Percentiles rank a stretch among this genome's conserved stretches.
These are phyloP conservation scores for Bombus cullumanus DNA, from an alignment of 1,140 invertebrate species.

Conservation along the genomic window DNA sequence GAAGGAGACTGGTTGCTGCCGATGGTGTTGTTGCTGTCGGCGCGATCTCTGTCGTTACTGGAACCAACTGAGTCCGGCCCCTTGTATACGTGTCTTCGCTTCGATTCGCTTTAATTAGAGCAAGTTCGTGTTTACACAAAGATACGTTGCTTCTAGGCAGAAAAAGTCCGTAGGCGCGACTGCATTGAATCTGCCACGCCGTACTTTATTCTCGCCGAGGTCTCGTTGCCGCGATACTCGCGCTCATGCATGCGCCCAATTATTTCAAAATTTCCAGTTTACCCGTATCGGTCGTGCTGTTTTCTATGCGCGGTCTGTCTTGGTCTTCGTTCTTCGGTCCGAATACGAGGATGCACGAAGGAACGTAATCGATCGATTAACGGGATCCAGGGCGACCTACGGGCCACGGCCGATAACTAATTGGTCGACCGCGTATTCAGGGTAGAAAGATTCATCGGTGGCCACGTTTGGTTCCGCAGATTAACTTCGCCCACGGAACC, in stretches of 20 bases:
- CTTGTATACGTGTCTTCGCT: constrained; percentile 35
- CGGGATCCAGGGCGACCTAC: constrained; percentile 44
- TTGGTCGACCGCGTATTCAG: constrained; percentile 39
- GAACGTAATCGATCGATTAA: constrained; percentile 55
- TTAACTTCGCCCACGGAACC: constrained; percentile 60
- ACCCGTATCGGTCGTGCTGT: too few species aligned
- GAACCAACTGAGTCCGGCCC: neutral
- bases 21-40: constrained; percentile 43
- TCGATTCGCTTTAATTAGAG: constrained; percentile 79
- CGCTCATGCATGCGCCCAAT: neutral
- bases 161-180: constrained; percentile 72
- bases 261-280: neutral
- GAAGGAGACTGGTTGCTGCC: constrained; percentile 44
- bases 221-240: neutral
- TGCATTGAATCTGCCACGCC: constrained; percentile 65
- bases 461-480: constrained; percentile 55
- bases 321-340: neutral
- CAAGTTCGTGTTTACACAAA: constrained; percentile 77
- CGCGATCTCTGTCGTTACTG: constrained; percentile 54
- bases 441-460: constrained; percentile 36
- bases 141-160: constrained; percentile 52
- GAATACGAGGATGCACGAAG: neutral
- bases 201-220: constrained; percentile 44
- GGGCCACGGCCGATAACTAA: constrained; percentile 53
- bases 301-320: too few species aligned